phyloP scores from a whole-genome alignment of 2,113 vertebrate genomes.

The Bungarus multicinctus region DNA sequence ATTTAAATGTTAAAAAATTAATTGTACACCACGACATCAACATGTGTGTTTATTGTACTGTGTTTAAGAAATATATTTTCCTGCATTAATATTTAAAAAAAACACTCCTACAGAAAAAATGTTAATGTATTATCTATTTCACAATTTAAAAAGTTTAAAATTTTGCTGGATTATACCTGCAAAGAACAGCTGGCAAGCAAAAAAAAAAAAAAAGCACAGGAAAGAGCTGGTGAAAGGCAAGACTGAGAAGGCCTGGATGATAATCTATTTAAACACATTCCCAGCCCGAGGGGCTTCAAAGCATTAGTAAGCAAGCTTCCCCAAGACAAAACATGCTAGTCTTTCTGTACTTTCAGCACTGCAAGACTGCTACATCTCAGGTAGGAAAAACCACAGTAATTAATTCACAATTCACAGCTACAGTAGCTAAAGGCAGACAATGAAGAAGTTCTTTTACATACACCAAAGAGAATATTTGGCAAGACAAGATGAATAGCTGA shows the following conservation, averaged over 20 bases:
- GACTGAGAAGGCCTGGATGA: neutral
- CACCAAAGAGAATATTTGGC: neutral
- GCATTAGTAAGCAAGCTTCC: neutral
- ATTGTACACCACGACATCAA: neutral
- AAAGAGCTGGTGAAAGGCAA: neutral
- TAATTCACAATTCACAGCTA: neutral
- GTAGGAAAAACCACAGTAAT: neutral
- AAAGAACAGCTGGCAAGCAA: neutral
- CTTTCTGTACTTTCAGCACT: neutral
- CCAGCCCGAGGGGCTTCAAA: slow-evolving; percentile 3
- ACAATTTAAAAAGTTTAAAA: neutral
- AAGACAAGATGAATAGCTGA: neutral
- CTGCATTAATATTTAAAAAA: neutral
- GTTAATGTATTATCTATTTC: neutral
- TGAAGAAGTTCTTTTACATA: slow-evolving; percentile 1
- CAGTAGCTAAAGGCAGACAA: neutral
- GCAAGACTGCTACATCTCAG: neutral
- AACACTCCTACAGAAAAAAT: neutral
- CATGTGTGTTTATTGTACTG: neutral
- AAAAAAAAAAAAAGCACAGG: neutral
- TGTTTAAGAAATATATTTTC: neutral
- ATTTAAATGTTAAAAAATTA: neutral
- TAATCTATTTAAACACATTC: slow-evolving; percentile 6
- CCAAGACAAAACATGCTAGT: neutral
- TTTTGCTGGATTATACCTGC: neutral